Evolutionary conservation across 2,888 invertebrate species (phyloP), one percentile per base, ranked within the genome.

Genomic region (Drosophila affinis): DNA sequence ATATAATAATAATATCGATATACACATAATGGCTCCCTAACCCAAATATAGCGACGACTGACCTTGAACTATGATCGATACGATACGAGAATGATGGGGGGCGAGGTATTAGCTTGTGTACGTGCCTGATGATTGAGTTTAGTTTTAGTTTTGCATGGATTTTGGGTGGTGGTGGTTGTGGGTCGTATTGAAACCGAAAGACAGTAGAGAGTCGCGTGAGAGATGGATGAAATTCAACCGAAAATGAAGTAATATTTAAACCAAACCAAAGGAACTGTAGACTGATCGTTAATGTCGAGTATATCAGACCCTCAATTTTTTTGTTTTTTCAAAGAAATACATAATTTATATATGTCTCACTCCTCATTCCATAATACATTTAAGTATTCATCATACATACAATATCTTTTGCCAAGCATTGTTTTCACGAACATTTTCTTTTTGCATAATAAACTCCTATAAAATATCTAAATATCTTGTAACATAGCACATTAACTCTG

Each of bases 361-460:
- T 71, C 56, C 65, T 27, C 29, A 44, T 65, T 71, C 56, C 47
- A 17, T 57, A 63, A 62, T 57, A 72, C 52, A 53, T 58, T 48
- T 57, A 27, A 56, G 29, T 64, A 71, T 64, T 70, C 46, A 69
- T 61, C 18, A 60, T 67, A 49, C 71, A 55, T 75, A 61, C 68
- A 55, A 52, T 53, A 27, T 68, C 27, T 47, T 67, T 55, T 60
- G 52, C 44, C 44, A 61, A 62, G 62, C 53, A 44, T 44, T 21
- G 24, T 45, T 14, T 47, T 55, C 51, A 39, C 39, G n/a, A 39
- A 39, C 39, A 39, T 5, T 49, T 39, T 21, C 21, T 0, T 69
- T 32, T 74, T 54, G 63, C 60, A 56, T 72, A 77, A 80, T 83
- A 86, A 83, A 73, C 73, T 80, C 65, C 78, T 88, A 82, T 77